Evolutionary conservation across 1,140 invertebrate genomes (phyloP), one percentile per base, ranked within the genome.

Genomic region (Trichonephila clavipes): DNA sequence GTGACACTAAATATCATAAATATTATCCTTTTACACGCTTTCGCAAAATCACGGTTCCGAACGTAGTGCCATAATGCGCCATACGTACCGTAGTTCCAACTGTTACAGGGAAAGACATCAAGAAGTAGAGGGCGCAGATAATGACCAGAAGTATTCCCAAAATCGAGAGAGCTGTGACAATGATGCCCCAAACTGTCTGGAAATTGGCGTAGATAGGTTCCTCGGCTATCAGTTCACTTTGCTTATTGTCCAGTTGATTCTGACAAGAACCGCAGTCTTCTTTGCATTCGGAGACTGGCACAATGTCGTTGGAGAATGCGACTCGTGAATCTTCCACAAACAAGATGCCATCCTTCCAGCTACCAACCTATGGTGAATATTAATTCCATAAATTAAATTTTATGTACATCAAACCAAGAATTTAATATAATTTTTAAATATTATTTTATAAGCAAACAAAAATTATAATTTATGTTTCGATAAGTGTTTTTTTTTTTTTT

Each of bases 51-150:
- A 28, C 28, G 28, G 28, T 28, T 28, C 28, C 28, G 28, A 28
- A 28, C 0, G 28, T 28, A 28, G 28, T 28, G 1, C 28, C 28
- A 1, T 51, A 51, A 16, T 16, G 40, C n/a, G 51, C 21, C 2
- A 21, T 24, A 61, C 85, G 81, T 88, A 93, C 95, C 8, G 96
- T 96, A 7, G 96, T 96, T 34, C 96, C 96, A 40, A 96, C 95
- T 28, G 95, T 95, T 14, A 95, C 95, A 6, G 96, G 96, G 95
- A 96, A 96, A 18, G 96, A 95, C 72, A 96, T 95, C 86, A 96
- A 94, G 93, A 97, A 96, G 94, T 96, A 97, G 19, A 96, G 94
- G 64, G 96, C 96, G 88, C 96, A 95, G 44, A 95, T 95, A 8
- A 96, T 82, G 0, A 96, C 95, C 12, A 96, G 89, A 61, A 96